A percentile compares a stretch with the other conserved stretches of the same genome.
These are phyloP conservation scores for Subacronicta megacephala DNA, from an alignment of 2,888 invertebrate species.

Conservation along the genomic window DNA sequence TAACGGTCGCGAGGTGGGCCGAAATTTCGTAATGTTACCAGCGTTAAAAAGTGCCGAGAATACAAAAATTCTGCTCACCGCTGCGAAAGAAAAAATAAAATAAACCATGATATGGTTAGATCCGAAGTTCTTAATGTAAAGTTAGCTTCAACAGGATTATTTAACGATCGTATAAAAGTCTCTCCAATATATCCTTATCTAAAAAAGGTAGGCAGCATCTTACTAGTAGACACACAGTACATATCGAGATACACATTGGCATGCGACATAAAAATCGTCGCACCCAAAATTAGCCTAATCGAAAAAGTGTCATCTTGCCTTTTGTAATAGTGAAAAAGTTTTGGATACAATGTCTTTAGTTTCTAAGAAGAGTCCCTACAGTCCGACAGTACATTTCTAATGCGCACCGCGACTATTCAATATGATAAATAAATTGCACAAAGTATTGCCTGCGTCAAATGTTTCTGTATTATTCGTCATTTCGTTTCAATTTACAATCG, in stretches of 20 bases:
- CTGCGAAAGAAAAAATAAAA: slow-evolving; percentile 63
- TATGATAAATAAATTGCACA: slow-evolving; percentile 12
- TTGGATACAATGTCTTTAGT: slow-evolving; percentile 78
- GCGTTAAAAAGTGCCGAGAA: slow-evolving; percentile 59
- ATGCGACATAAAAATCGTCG: slow-evolving; percentile 75
- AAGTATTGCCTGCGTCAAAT: slow-evolving; percentile 21
- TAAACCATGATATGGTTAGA: slow-evolving; percentile 82
- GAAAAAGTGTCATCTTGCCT: slow-evolving; percentile 73
- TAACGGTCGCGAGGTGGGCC: slow-evolving; percentile 62
- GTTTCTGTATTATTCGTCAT: not conserved
- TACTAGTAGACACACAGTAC: slow-evolving; percentile 80
- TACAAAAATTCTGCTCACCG: slow-evolving; percentile 60
- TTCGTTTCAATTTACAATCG: slow-evolving; percentile 11
- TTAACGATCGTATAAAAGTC: slow-evolving; percentile 90
- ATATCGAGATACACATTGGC: slow-evolving; percentile 70
- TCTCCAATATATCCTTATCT: slow-evolving; percentile 89
- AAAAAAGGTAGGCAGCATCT: slow-evolving; percentile 86
- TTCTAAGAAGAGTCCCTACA: slow-evolving; percentile 75
- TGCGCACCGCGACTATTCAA: slow-evolving; percentile 25
- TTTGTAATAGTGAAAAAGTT: slow-evolving; percentile 81
- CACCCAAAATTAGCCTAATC: slow-evolving; percentile 72
- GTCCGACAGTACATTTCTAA: slow-evolving; percentile 46
- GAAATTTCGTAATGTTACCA: slow-evolving; percentile 73
- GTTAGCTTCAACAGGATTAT: slow-evolving; percentile 87
- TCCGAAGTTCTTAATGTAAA: slow-evolving; percentile 86